These are phyloP conservation scores for Cotesia typhae DNA, from an alignment of 1,140 invertebrate genomes.

Conservation along the genomic window DNA sequence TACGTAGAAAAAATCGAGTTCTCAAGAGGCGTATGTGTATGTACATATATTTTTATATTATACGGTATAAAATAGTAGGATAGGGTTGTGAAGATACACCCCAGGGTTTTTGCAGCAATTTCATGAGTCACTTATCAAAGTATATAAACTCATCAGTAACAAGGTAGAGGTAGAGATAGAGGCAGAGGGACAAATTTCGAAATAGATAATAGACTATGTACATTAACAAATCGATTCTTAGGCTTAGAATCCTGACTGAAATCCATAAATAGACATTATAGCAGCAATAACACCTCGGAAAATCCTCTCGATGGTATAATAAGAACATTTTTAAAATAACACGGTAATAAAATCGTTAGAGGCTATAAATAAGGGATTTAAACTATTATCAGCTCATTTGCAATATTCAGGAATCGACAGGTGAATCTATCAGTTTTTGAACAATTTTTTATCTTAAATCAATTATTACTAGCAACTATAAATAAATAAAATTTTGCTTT, in stretches of 20 bases:
- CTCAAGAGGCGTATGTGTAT: too few relatives aligned
- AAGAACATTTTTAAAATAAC: background rate
- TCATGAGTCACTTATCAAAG: slow-evolving; percentile 36
- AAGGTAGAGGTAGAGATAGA: background rate
- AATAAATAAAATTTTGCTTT: too few relatives aligned
- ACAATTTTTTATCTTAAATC: too few relatives aligned
- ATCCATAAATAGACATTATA: too few relatives aligned
- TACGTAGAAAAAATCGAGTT: too few relatives aligned
- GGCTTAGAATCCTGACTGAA: background rate
- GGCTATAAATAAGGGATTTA: background rate
- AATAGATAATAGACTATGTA: too few relatives aligned
- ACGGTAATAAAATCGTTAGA: slow-evolving; percentile 5
- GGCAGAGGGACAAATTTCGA: background rate
- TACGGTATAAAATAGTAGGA: too few relatives aligned
- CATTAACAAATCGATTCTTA: too few relatives aligned
- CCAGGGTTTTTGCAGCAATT: slow-evolving; percentile 17
- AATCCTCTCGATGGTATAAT: too few relatives aligned
- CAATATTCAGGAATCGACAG: slow-evolving; percentile 10
- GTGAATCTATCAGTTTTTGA: slow-evolving; percentile 11
- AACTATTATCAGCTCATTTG: slow-evolving; percentile 1
- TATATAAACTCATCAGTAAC: background rate
- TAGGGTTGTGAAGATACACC: background rate
- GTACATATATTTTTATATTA: too few relatives aligned
- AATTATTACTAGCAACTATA: too few relatives aligned
- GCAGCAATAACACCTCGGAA: too few relatives aligned